Percentiles rank a stretch among this genome's conserved stretches.
phyloP scores from a whole-genome alignment of 2,797 vertebrate genomes.

The Rousettus madagascariensis region DNA sequence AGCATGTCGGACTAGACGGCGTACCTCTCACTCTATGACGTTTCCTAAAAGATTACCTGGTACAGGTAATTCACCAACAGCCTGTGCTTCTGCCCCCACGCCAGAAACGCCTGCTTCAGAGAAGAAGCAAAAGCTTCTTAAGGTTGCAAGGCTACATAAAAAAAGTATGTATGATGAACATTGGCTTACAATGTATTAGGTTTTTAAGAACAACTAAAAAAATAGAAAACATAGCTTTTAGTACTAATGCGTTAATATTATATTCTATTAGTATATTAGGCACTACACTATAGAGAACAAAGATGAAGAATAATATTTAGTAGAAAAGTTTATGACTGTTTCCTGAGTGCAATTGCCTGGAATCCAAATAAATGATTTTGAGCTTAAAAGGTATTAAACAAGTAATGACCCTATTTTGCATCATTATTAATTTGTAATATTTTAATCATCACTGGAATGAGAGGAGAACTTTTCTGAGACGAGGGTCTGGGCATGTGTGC shows the following conservation, averaged over 20 bases:
- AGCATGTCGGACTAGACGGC: constrained; percentile 65
- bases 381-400: neutral
- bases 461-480: neutral
- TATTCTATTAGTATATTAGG: neutral
- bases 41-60: constrained; percentile 53
- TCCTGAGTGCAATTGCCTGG: neutral
- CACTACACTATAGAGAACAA: neutral
- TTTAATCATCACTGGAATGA: neutral
- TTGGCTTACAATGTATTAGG: neutral
- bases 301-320: neutral
- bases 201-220: constrained; percentile 17
- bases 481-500: neutral
- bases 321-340: neutral
- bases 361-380: constrained; percentile 4
- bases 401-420: neutral
- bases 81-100: constrained; percentile 50
- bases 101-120: constrained; percentile 53
- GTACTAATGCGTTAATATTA: neutral
- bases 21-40: constrained; percentile 58
- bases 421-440: neutral
- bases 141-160: neutral
- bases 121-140: constrained; percentile 47
- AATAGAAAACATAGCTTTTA: neutral
- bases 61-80: constrained; percentile 43
- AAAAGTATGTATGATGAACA: constrained; percentile 61